A percentile compares a stretch with the other conserved stretches of the same genome.
These are phyloP conservation scores for Urocyon cinereoargenteus DNA, from an alignment of 2,797 vertebrate species.

Conservation along the genomic window DNA sequence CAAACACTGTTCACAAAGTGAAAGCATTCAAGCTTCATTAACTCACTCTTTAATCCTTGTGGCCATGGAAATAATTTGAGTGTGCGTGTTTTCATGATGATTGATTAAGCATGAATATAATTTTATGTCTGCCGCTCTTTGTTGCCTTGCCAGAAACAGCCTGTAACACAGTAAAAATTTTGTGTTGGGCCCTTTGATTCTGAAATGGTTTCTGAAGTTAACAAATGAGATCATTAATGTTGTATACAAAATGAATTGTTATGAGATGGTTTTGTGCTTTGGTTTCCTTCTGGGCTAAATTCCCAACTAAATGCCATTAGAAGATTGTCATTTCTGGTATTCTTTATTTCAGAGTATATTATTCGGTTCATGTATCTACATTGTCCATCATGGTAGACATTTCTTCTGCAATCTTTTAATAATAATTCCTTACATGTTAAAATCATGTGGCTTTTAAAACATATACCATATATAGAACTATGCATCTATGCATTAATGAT, in stretches of 20 bases:
- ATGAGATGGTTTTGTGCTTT: neutral
- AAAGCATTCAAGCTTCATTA: neutral
- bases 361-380: neutral
- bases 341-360: neutral
- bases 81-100: neutral
- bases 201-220: slow-evolving; percentile 18
- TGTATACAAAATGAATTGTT: slow-evolving; percentile 39
- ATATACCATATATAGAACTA: neutral
- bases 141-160: neutral
- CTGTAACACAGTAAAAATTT: slow-evolving; percentile 2
- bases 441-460: neutral
- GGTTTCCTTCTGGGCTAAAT: neutral
- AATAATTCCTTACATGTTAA: neutral
- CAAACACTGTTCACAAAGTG: neutral
- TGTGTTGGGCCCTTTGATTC: neutral
- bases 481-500: neutral
- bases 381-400: neutral
- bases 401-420: neutral
- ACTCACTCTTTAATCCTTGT: neutral
- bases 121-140: neutral
- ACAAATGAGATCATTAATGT: slow-evolving; percentile 40
- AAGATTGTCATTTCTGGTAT: neutral
- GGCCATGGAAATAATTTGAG: neutral
- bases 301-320: neutral
- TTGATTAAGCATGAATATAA: slow-evolving; percentile 4